Base-by-base conservation (phyloP, 2,113 vertebrate genomes). In the Struthio camelus region DNA sequence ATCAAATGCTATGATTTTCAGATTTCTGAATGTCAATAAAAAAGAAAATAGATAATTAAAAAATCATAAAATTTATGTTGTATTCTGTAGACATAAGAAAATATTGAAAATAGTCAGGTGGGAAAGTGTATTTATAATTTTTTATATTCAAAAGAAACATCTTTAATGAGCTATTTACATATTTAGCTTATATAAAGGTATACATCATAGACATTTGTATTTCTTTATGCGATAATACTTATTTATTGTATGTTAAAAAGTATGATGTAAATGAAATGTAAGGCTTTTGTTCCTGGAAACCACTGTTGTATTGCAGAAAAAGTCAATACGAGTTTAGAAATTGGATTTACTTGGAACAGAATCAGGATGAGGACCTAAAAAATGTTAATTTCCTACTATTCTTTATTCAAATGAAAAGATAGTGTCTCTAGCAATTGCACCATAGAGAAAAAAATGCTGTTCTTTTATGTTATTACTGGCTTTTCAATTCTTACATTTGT, bases 401-500 rank as follows among this genome's bases (percentile, higher is more conserved):
- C 93, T 90, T 92, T 94, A 95, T 97, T 97, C 80, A 94, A 90
- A 96, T 93, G n/a, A 89, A 94, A 96, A 89, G 83, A 67, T 93
- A 46, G 14, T 2, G 17, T 95, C 91, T 90, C 51, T 85, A 56
- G 48, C 50, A 61, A 72, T 61, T 70, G 85, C 16, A 1, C 56
- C 40, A 36, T 8, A 38, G 75, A 75, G 69, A 22, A 61, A 73
- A 85, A 62, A 38, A 62, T 61, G 51, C 95, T 95, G 96, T 85
- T 96, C 80, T 67, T 89, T 90, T 90, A 67, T 84, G 81, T 95
- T 97, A 94, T 97, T 98, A 95, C 95, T 90, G 95, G 96, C 96
- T 98, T 97, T 98, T 97, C 97, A 95, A 97, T 98, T 98, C 98
- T 96, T 96, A 93, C 90, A 80, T 96, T 97, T 99, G 98, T 98